phyloP scores from a whole-genome alignment of 2,888 invertebrate genomes.

The Mellilla xanthometata region DNA sequence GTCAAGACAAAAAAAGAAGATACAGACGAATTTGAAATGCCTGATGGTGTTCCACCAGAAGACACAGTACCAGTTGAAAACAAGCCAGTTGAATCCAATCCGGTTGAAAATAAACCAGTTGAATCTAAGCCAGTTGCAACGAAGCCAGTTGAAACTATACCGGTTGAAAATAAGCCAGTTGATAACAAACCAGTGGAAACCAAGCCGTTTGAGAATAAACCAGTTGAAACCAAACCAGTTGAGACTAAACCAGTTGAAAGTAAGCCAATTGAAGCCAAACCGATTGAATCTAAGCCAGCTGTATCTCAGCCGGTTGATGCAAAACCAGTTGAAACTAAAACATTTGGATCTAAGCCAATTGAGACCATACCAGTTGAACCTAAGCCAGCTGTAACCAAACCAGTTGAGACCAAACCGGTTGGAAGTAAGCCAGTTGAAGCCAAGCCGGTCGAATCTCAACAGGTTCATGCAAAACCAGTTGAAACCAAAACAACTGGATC shows the following conservation, averaged over 20 bases:
- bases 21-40: too few species aligned
- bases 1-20: not conserved
- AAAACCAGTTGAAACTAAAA: not conserved
- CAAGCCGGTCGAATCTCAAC: not conserved
- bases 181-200: not conserved
- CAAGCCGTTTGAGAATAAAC: not conserved
- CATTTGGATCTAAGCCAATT: not conserved
- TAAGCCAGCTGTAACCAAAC: not conserved
- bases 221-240: not conserved
- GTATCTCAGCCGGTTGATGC: not conserved
- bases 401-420: not conserved
- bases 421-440: too few species aligned
- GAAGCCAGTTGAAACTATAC: conserved; percentile 1
- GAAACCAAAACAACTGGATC: not conserved
- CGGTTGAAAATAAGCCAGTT: not conserved
- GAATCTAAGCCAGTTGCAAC: not conserved
- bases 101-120: not conserved
- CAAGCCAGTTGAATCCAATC: not conserved
- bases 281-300: not conserved
- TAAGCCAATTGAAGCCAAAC: not conserved
- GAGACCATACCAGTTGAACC: not conserved
- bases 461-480: not conserved
- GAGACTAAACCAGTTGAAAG: not conserved
- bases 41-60: too few species aligned
- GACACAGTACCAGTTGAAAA: not conserved